Evolutionary conservation across 2,113 vertebrate genomes (phyloP), one percentile per base, ranked within the genome.

Genomic region (Pedionomus torquatus): DNA sequence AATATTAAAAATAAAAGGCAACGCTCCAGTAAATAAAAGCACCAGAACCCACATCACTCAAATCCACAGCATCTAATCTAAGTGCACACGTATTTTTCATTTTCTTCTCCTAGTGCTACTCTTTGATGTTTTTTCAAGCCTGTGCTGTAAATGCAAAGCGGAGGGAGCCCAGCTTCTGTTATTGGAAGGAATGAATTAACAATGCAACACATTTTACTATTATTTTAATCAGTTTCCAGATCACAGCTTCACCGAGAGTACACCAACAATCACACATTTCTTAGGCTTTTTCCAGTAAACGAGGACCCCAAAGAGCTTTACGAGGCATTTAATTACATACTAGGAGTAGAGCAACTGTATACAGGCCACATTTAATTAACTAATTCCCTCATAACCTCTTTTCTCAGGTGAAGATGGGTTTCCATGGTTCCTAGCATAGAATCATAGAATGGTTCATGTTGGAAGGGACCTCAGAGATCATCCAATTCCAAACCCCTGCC

Each of bases 271-370:
- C 83, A 91, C 69, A 86, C 58, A 57, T 43, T 28, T 89, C 87
- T 69, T 33, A 19, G 24, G 35, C 44, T 72, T 93, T 60, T 58
- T 58, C 60, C 69, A 81, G 49, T 60, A 95, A 95, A 92, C 8
- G 33, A 58, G 55, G 87, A 94, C 75, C 90, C 87, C 77, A 64
- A 95, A 83, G 64, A 94, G 66, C 35, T 92, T 87, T 89, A 41
- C 46, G 79, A 91, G 86, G 65, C 28, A 66, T 90, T 97, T 97
- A 97, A 98, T 97, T 96, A 96, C 57, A 94, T 6, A 54, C 60
- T 68, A 83, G 28, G 51, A 81, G 80, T 17, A 60, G 37, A 96
- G 91, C 13, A 70, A 69, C 79, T 70, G n/a, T 19, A 52, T 23
- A 71, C 23, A 55, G 72, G 33, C 23, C 91, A 90, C 70, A 57